Evolutionary conservation across 2,113 vertebrate species (phyloP), one percentile per base, ranked within the genome.

Genomic region (Lasiurus cinereus): DNA sequence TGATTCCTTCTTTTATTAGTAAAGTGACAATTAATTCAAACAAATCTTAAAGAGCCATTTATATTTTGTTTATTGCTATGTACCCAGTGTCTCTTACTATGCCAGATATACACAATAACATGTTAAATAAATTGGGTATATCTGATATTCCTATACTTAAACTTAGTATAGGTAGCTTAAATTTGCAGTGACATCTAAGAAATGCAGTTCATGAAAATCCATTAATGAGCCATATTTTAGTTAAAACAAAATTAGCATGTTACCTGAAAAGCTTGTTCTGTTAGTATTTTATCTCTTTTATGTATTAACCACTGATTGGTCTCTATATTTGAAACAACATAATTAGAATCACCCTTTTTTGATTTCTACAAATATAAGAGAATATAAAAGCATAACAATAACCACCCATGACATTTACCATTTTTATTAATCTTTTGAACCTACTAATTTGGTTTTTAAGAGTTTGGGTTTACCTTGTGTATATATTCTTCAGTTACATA

Each of bases 391-490:
- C 8, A 3, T 82, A 74, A 18, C 2, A 43, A 93, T 70, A 72
- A 85, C 95, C 97, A 76, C 27, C 11, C 18, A 21, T 90, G 46
- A 15, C 15, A 14, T 31, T 31, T 64, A 5, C 74, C 31, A 43
- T 36, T 94, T 93, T 72, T 72, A 96, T 46, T 76, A 83, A 67
- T 86, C 29, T 93, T 91, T 92, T 87, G 16, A 83, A 90, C 33
- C 77, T 89, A 29, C 15, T 54, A 66, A 31, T 90, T 96, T 27
- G 27, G 36, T 93, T 92, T 94, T 94, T 8, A 64, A 87, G 78
- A 39, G 3, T 94, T 83, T 94, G 4, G 14, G 70, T 39, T 56
- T 90, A 74, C 5, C 33, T 78, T 21, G 1, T 56, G 5, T 77
- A 7, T 36, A 56, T 3, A 22, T 92, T 94, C 59, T 69, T 64